phyloP scores from a whole-genome alignment of 2,888 invertebrate species.

The Megalurothrips usitatus region DNA sequence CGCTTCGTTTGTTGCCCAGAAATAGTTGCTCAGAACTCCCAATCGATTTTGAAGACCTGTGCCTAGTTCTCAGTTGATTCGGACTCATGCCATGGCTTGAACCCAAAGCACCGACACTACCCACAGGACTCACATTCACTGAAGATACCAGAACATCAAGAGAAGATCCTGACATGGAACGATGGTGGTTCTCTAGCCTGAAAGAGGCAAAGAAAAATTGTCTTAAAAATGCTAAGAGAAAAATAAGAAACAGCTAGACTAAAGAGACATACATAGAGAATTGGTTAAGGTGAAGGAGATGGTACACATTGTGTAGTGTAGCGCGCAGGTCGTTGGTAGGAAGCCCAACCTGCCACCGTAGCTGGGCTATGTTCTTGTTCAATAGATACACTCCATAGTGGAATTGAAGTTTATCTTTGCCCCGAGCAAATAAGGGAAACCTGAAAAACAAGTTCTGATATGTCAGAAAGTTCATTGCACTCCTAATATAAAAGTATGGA shows the following conservation, averaged over 20 bases:
- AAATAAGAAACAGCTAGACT: neutral
- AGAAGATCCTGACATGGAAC: neutral
- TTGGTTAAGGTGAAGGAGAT: conserved; percentile 51
- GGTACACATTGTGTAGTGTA: conserved; percentile 69
- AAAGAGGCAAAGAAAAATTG: neutral
- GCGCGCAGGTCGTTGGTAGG: conserved; percentile 69
- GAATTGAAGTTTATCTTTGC: conserved; percentile 73
- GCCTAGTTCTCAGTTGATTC: neutral
- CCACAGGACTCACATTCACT: neutral
- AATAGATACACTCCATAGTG: conserved; percentile 86
- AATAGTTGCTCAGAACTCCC: neutral
- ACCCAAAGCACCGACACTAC: neutral
- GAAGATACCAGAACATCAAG: neutral
- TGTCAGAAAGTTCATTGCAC: conserved; percentile 21
- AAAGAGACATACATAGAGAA: conserved; percentile 41
- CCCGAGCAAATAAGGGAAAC: conserved; percentile 76
- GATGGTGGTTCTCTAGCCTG: neutral
- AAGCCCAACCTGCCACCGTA: conserved; percentile 71
- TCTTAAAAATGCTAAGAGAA: no score
- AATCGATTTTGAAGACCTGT: neutral
- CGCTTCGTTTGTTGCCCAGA: neutral
- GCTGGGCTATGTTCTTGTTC: conserved; percentile 91
- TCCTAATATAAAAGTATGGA: conserved; percentile 9
- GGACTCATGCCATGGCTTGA: neutral
- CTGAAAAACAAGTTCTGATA: conserved; percentile 49